Base-by-base conservation (phyloP, 2,797 vertebrate genomes). In the Halcyon chelicuti region DNA sequence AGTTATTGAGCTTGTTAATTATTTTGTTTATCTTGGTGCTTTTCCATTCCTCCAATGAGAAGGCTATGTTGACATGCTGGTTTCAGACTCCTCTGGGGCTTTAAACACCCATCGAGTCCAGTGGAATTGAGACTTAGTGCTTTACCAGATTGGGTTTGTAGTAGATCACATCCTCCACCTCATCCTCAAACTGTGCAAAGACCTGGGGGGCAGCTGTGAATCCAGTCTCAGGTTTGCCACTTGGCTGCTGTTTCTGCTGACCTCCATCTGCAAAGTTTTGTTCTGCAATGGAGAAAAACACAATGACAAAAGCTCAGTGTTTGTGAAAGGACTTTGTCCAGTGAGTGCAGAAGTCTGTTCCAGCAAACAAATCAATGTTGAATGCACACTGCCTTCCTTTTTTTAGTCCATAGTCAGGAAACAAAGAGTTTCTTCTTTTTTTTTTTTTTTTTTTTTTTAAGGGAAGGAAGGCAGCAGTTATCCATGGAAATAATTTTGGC, bases 131-230 rank as follows among this genome's bases (percentile, higher is more conserved):
- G 49, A n/a, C 2, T 12, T 25, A 18, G 22, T 35, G 33, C 42
- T 71, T 29, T 37, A 13, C 1, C 3, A 51, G 31, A 1, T 1
- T 4, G 22, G 13, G 10, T 81, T 77, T 44, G 47, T 37, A 17
- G 37, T 25, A 51, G 39, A 7, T 28, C 0, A 2, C 9, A 10
- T n/a, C 39, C 10, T 39, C 33, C 8, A 6, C 60, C 62, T 42
- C 2, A 0, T 42, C 46, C 42, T n/a, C 40, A 52, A 11, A 21
- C 37, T 5, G 1, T 13, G 39, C 25, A 5, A 0, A 0, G 28
- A 20, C 47, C 16, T 14, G 7, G 10, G n/a, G 25, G 14, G 3
- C 35, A 88, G 21, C 52, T 74, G 60, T 1, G 13, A 63, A 51
- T 44, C 35, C 2, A 2, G 39, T 17, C 16, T 66, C 0, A 0